Conservation (phyloP, 2,113 vertebrate species). For the Peromyscus californicus region DNA sequence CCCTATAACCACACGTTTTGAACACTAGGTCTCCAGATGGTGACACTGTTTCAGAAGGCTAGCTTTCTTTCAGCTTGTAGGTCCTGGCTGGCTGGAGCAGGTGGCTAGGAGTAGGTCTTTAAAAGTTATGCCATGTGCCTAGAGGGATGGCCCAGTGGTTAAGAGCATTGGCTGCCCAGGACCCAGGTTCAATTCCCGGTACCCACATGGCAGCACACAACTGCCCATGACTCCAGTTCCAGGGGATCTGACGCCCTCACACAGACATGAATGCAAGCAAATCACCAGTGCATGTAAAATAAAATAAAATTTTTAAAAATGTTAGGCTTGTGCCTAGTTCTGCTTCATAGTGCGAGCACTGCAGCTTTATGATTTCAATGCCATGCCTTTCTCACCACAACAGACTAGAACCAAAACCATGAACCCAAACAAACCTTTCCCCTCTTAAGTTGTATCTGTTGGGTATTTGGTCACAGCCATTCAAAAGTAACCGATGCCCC, state of each 20-base stretch:
- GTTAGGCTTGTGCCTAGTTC: background rate
- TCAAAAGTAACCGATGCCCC: background rate
- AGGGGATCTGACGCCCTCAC: background rate
- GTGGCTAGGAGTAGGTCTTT: background rate
- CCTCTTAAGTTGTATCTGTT: background rate
- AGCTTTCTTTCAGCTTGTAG: background rate
- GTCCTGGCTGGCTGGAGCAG: background rate
- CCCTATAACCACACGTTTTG: background rate
- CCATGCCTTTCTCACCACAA: background rate
- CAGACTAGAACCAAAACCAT: background rate
- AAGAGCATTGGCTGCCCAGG: background rate
- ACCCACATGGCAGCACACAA: background rate
- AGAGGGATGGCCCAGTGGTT: background rate
- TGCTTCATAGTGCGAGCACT: background rate
- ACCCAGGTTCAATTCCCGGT: background rate
- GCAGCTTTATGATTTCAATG: background rate
- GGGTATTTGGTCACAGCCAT: background rate
- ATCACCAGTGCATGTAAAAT: background rate
- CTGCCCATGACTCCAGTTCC: background rate
- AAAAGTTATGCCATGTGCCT: background rate
- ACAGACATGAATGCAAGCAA: background rate
- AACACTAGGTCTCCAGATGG: background rate
- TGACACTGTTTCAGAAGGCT: background rate
- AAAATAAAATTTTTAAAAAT: background rate
- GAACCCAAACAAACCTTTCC: background rate